Percentiles rank a stretch among this genome's conserved stretches.
These are phyloP conservation scores for Falco novaeseelandiae DNA, from an alignment of 2,797 vertebrate species.

Conservation along the genomic window DNA sequence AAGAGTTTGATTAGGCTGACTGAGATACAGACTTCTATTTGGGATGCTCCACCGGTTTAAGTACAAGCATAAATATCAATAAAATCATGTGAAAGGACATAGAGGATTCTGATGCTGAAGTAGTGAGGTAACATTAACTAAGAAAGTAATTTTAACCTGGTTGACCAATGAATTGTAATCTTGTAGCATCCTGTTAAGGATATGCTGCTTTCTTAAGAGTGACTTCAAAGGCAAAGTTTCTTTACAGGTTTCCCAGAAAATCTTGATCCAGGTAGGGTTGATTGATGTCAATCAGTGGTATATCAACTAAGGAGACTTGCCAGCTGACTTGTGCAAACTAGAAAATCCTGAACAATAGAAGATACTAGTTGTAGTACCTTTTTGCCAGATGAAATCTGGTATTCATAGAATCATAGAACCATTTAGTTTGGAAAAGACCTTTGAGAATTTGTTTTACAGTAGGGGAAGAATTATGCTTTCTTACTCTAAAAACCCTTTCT, in stretches of 20 bases:
- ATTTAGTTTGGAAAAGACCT: too few relatives aligned
- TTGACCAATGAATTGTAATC: not conserved
- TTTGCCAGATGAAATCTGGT: not conserved
- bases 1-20: not conserved
- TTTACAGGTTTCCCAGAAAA: not conserved
- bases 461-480: not conserved
- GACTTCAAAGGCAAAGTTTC: not conserved
- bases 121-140: not conserved
- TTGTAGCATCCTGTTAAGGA: not conserved
- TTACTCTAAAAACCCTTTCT: not conserved
- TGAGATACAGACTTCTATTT: not conserved
- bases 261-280: not conserved
- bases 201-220: not conserved
- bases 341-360: not conserved
- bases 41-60: not conserved
- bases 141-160: not conserved
- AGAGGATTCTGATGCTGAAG: not conserved
- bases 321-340: not conserved
- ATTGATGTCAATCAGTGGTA: not conserved
- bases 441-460: not conserved
- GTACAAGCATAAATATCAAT: not conserved
- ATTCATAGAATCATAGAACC: too few relatives aligned
- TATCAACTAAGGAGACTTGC: not conserved
- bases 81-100: not conserved
- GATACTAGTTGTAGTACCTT: not conserved